Conservation (phyloP, 64 coral and sea anemone genomes). For the Montipora cactus region DNA sequence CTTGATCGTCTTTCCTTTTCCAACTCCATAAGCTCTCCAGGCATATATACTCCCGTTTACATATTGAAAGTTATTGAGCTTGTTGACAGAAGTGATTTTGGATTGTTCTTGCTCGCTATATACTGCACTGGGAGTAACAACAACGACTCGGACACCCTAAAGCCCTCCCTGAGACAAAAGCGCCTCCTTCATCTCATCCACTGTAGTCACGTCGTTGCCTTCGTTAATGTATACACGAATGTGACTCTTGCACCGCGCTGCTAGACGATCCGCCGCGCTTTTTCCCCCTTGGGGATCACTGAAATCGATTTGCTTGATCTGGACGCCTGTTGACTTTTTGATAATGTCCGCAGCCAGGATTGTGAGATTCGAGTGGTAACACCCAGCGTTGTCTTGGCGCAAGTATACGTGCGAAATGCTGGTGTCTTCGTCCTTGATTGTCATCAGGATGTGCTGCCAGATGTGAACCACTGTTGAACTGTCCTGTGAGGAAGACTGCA, state of each 20-base stretch:
- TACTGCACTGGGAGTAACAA: background rate
- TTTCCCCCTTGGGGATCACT: too few species aligned
- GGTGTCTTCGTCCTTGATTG: background rate
- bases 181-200: constrained; percentile 52
- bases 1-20: constrained; percentile 21
- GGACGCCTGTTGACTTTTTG: background rate
- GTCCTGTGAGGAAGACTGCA: too few species aligned
- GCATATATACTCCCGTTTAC: constrained; percentile 3
- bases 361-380: too few species aligned
- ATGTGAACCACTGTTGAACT: too few species aligned
- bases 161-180: constrained; percentile 30
- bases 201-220: constrained; percentile 62
- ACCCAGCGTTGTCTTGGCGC: too few species aligned
- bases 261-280: too few species aligned
- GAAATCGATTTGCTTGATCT: background rate
- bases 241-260: too few species aligned
- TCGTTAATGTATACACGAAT: background rate
- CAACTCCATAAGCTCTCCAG: constrained; percentile 32
- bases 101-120: background rate
- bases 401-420: background rate
- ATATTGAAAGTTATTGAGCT: constrained; percentile 41
- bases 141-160: constrained; percentile 38
- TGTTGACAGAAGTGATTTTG: constrained; percentile 38
- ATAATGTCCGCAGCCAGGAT: background rate
- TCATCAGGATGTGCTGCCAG: too few species aligned